phyloP scores from a whole-genome alignment of 2,888 invertebrate genomes.

The Agrochola circellaris region DNA sequence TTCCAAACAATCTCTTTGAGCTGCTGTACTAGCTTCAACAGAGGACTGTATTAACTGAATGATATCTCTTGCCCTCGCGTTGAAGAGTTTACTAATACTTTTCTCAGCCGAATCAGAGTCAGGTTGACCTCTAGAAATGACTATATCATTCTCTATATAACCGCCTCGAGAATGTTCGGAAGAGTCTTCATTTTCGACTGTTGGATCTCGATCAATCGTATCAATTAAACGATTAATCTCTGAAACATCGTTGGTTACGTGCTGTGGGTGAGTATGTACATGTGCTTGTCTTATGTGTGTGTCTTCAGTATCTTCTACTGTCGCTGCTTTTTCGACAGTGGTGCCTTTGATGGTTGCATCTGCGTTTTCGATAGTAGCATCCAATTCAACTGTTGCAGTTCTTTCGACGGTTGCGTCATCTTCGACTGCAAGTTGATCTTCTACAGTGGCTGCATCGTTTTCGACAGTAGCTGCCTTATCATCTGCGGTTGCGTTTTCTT shows the following conservation, averaged over 20 bases:
- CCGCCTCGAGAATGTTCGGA: not conserved
- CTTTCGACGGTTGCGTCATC: not conserved
- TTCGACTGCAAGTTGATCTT: constrained; percentile 15
- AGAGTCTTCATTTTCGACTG: not conserved
- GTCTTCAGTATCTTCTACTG: not conserved
- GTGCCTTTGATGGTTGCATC: not conserved
- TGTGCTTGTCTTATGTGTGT: not conserved
- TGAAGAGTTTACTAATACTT: constrained; percentile 29
- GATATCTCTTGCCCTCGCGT: constrained; percentile 17
- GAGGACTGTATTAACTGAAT: constrained; percentile 47
- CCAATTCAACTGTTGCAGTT: not conserved
- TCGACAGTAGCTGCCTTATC: not conserved
- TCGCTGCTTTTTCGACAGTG: not conserved
- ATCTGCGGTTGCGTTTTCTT: constrained; percentile 8
- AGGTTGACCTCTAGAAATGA: constrained; percentile 24
- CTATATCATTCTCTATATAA: constrained; percentile 34
- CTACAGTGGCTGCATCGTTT: not conserved
- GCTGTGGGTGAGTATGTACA: not conserved
- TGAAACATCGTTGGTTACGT: not conserved
- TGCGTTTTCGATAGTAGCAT: constrained; percentile 2
- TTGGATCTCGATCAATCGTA: not conserved
- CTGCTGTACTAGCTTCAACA: constrained; percentile 30
- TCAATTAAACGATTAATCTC: constrained; percentile 19
- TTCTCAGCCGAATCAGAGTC: constrained; percentile 36
- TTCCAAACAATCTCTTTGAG: constrained; percentile 8